Evolutionary conservation across 2,888 invertebrate genomes (phyloP).

Genomic region (Lasius platythorax): DNA sequence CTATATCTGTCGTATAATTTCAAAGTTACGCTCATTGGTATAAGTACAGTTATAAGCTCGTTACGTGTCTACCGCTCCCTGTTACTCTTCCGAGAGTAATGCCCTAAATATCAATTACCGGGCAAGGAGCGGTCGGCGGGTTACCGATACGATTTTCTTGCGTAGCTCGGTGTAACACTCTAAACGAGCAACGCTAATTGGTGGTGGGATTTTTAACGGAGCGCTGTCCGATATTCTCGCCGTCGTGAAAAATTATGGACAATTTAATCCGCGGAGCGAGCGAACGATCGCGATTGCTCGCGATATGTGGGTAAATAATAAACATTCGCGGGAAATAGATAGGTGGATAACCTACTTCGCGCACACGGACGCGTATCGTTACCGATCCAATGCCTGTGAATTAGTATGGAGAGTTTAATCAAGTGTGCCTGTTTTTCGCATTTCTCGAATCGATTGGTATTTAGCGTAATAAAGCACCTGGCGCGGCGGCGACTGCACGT

Average conservation of each 20-base stretch:
- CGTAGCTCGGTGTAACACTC: slow-evolving; percentile 38
- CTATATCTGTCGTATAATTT: slow-evolving; percentile 51
- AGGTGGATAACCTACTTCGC: slow-evolving; percentile 6
- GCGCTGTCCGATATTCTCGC: neutral
- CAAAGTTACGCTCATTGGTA: slow-evolving; percentile 63
- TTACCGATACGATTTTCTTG: slow-evolving; percentile 28
- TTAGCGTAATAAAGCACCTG: slow-evolving; percentile 48
- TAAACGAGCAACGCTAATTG: slow-evolving; percentile 63
- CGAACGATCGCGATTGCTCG: slow-evolving; percentile 7
- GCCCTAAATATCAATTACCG: slow-evolving; percentile 70
- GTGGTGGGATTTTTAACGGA: slow-evolving; percentile 63
- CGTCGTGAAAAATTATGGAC: slow-evolving; percentile 19
- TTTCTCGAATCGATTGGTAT: slow-evolving; percentile 48
- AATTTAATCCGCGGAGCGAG: slow-evolving; percentile 17
- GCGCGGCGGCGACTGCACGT: neutral
- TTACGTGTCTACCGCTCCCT: slow-evolving; percentile 50
- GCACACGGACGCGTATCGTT: slow-evolving; percentile 1
- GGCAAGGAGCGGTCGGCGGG: neutral
- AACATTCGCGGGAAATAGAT: neutral
- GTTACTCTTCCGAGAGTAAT: slow-evolving; percentile 42
- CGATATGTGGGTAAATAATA: slow-evolving; percentile 14
- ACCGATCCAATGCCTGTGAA: neutral
- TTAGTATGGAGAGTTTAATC: slow-evolving; percentile 13
- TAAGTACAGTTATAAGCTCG: slow-evolving; percentile 64
- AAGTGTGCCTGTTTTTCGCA: slow-evolving; percentile 3